phyloP scores from a whole-genome alignment of 2,888 invertebrate genomes.

The Synergus umbraculus region DNA sequence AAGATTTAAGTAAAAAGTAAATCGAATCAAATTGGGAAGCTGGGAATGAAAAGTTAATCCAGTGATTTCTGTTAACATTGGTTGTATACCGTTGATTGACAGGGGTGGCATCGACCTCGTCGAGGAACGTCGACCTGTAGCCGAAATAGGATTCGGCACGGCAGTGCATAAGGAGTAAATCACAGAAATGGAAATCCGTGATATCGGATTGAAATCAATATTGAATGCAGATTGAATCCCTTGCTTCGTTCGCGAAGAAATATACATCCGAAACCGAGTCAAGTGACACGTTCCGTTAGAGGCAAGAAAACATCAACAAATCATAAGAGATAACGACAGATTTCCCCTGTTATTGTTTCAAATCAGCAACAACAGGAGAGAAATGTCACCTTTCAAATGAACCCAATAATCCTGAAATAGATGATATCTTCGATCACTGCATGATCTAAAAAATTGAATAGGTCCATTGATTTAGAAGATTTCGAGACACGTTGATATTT shows the following conservation, averaged over 20 bases:
- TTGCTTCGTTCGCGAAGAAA: conserved; percentile 22
- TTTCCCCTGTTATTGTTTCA: background rate
- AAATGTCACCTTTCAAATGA: background rate
- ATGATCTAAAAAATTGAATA: no score
- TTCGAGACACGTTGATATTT: no score
- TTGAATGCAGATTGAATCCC: conserved; percentile 74
- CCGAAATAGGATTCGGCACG: conserved; percentile 42
- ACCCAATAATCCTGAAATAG: background rate
- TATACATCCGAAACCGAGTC: conserved; percentile 42
- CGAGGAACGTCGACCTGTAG: conserved; percentile 42
- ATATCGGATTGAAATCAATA: conserved; percentile 75
- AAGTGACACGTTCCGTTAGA: conserved; percentile 26
- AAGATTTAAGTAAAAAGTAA: background rate
- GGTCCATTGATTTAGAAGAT: no score
- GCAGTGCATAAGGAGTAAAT: conserved; percentile 71
- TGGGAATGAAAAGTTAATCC: conserved; percentile 40
- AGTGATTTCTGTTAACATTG: conserved; percentile 35
- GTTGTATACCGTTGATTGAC: conserved; percentile 47
- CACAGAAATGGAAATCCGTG: conserved; percentile 71
- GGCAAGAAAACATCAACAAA: background rate
- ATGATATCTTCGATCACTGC: background rate
- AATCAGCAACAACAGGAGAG: background rate
- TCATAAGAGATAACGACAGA: background rate
- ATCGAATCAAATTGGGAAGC: conserved; percentile 31
- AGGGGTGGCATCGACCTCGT: conserved; percentile 32